Percentiles rank a stretch among this genome's conserved stretches.
Evolutionary conservation across 92 coral and sea anemone species (phyloP).

Genomic region (Zoanthus solanderi): DNA sequence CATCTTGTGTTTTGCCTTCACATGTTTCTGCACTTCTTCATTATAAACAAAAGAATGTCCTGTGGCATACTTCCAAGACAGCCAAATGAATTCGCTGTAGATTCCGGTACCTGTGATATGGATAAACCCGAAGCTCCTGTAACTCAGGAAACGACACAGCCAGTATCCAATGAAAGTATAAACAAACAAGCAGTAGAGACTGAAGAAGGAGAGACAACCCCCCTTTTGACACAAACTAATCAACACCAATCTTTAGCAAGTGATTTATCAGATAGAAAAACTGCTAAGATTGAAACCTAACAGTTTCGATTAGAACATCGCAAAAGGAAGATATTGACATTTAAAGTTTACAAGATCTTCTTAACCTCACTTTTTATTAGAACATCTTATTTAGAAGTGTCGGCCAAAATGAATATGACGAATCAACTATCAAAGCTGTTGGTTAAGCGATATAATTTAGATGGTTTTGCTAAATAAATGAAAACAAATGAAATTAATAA

Average conservation of each 20-base stretch:
- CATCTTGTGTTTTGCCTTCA: slow-evolving; percentile 87
- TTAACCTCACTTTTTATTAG: too few relatives aligned
- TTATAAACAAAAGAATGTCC: slow-evolving; percentile 70
- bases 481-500: too few relatives aligned
- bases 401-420: too few relatives aligned
- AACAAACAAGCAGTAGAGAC: not conserved
- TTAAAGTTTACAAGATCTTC: too few relatives aligned
- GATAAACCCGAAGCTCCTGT: not conserved
- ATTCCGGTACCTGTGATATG: not conserved
- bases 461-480: too few relatives aligned
- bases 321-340: too few relatives aligned
- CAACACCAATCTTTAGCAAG: not conserved
- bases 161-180: not conserved
- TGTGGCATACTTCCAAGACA: not conserved
- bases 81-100: not conserved
- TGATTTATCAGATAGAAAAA: not conserved
- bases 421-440: too few relatives aligned
- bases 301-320: too few relatives aligned
- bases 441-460: too few relatives aligned
- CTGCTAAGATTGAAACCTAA: not conserved
- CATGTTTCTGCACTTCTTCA: slow-evolving; percentile 84
- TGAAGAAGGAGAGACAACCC: slow-evolving; percentile 7
- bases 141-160: slow-evolving; percentile 7
- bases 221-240: slow-evolving; percentile 6
- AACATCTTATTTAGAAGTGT: too few relatives aligned